phyloP scores from a whole-genome alignment of 2,113 vertebrate genomes.

The Gorsachius goisagi region DNA sequence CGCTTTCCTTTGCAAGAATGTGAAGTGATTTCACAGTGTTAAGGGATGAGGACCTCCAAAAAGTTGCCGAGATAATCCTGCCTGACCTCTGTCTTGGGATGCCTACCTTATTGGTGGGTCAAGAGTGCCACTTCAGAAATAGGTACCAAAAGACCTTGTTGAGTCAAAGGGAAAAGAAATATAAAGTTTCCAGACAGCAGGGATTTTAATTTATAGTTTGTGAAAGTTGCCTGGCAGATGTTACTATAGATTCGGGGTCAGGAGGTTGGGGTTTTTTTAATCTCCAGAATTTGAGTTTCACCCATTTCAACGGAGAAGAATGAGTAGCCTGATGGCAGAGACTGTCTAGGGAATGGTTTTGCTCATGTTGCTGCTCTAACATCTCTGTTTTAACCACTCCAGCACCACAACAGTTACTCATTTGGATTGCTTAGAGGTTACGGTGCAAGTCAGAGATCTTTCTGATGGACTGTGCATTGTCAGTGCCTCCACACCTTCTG shows the following conservation, averaged over 20 bases:
- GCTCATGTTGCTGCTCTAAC: background rate
- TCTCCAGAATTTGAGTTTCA: background rate
- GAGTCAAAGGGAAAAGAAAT: background rate
- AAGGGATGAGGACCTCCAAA: background rate
- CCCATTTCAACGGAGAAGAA: background rate
- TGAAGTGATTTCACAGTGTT: background rate
- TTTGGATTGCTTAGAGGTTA: background rate
- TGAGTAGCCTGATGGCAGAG: background rate
- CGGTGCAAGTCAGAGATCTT: background rate
- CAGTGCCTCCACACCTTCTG: background rate
- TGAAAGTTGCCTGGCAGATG: background rate
- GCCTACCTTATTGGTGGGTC: background rate
- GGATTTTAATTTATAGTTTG: background rate
- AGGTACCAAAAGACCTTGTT: background rate
- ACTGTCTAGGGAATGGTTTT: background rate
- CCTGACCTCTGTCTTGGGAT: background rate
- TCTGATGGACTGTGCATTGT: background rate
- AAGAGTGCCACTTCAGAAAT: background rate
- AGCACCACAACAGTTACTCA: background rate
- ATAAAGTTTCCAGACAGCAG: background rate
- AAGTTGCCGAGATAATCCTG: background rate
- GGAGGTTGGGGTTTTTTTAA: background rate
- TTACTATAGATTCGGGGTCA: background rate
- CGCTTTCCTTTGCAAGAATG: background rate
- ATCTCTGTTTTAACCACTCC: background rate